Base-by-base conservation (phyloP, 2,888 invertebrate species). In the Orchestes rusci region DNA sequence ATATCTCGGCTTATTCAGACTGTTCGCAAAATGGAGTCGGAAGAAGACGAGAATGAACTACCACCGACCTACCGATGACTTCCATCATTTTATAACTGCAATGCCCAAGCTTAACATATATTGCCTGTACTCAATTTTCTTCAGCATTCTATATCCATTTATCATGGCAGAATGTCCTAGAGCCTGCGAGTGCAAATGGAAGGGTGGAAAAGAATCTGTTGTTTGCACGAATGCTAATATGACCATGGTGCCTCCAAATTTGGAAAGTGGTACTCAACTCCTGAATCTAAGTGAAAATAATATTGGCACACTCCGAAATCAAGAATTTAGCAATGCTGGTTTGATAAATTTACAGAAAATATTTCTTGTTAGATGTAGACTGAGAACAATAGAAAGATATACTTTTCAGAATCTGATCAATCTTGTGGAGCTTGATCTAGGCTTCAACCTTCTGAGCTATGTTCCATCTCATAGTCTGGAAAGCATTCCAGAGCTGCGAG, bases 161-260 rank as follows among this genome's bases (percentile, higher is more conserved):
- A 23, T 23, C 5, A 23, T 23, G 23, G 23, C 23, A 5, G 23
- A 23, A 10, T 85, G 85, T 64, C 84, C 84, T 39, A 74, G 75
- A 51, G 73, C 80, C 57, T 90, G 89, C 71, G 85, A 87, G 69
- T 89, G 89, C 74, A 87, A 87, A 70, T 90, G 89, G 89, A 84
- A 84, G 67, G 82, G 81, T 63, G 88, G 88, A 59, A 89, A 89
- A 68, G 87, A 88, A 70, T 83, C 86, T 37, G 88, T 86, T 44
- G 73, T 84, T 58, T 90, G 89, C 70, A 75, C 78, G 57, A 81
- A 80, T 65, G 83, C 83, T 48, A 84, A 83, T 63, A 75, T 88
- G 57, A 76, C 80, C 56, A 73, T 76, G 59, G 77, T 89, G 56
- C 89, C 89, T 23, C 72, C 74, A 36, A 80, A 80, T 51, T 75